A percentile compares a stretch with the other conserved stretches of the same genome.
These are phyloP conservation scores for Aleiodes alternator DNA, from an alignment of 2,888 invertebrate genomes.

Conservation along the genomic window DNA sequence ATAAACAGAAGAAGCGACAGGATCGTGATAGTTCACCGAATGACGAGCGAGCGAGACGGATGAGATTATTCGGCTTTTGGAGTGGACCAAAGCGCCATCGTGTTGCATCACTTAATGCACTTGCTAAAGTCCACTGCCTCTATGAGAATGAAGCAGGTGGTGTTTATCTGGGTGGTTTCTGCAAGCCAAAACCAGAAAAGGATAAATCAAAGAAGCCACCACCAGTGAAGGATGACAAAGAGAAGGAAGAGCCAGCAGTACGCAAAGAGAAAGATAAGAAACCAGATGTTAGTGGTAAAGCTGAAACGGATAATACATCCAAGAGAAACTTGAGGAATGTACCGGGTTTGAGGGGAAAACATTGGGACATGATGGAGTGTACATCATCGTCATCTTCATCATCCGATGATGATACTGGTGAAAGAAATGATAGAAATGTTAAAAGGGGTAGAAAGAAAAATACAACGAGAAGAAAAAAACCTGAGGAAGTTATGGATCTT, in stretches of 20 bases:
- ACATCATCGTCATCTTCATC: slow-evolving; percentile 76
- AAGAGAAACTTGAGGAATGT: slow-evolving; percentile 84
- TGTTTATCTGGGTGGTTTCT: slow-evolving; percentile 79
- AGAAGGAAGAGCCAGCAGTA: slow-evolving; percentile 68
- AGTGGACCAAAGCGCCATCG: slow-evolving; percentile 88
- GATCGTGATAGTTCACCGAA: slow-evolving; percentile 63
- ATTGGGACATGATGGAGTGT: slow-evolving; percentile 88
- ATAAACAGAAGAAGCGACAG: slow-evolving; percentile 77
- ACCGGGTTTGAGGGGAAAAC: slow-evolving; percentile 87
- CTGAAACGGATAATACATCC: slow-evolving; percentile 75
- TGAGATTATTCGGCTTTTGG: slow-evolving; percentile 83
- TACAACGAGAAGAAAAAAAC: slow-evolving; percentile 67
- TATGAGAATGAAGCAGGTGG: slow-evolving; percentile 92
- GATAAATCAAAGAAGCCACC: slow-evolving; percentile 76
- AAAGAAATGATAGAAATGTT: slow-evolving; percentile 59
- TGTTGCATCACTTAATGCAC: slow-evolving; percentile 91
- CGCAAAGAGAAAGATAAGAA: slow-evolving; percentile 51
- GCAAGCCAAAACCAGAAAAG: slow-evolving; percentile 77
- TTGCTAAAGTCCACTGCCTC: slow-evolving; percentile 92
- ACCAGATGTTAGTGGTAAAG: slow-evolving; percentile 52
- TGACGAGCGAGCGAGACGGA: slow-evolving; percentile 74
- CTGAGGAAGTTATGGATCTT: slow-evolving; percentile 82
- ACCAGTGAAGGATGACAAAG: slow-evolving; percentile 67
- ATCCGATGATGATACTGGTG: slow-evolving; percentile 55
- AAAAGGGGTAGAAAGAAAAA: slow-evolving; percentile 68